Percentiles rank a stretch among this genome's conserved stretches.
Evolutionary conservation across 2,888 invertebrate species (phyloP).

Genomic region (Torymus auratus): DNA sequence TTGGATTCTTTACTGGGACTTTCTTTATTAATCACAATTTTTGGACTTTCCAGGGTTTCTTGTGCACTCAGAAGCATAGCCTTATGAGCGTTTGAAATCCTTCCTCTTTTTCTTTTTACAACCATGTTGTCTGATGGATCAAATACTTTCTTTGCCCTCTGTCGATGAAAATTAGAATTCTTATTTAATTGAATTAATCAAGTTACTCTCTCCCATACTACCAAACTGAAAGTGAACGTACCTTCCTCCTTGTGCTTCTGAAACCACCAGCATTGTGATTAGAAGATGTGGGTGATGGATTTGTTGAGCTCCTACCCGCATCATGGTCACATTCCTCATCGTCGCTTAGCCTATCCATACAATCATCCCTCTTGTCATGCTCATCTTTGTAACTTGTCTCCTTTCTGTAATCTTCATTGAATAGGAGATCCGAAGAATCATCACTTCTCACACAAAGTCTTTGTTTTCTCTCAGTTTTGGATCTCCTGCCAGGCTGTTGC

Average conservation of each 20-base stretch:
- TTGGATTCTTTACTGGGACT: constrained; percentile 67
- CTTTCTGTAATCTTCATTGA: constrained; percentile 71
- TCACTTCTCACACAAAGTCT: constrained; percentile 70
- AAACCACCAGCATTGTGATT: constrained; percentile 71
- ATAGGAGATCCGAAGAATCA: constrained; percentile 72
- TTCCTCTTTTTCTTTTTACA: constrained; percentile 84
- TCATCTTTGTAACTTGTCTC: constrained; percentile 64
- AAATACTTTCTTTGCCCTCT: constrained; percentile 90
- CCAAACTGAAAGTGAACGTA: constrained; percentile 55
- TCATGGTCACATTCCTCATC: constrained; percentile 77
- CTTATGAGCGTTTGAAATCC: constrained; percentile 80
- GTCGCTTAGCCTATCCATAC: constrained; percentile 66
- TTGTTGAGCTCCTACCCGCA: constrained; percentile 78
- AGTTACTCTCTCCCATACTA: not conserved
- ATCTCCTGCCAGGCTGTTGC: constrained; percentile 67
- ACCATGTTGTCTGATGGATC: constrained; percentile 91
- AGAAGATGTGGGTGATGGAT: constrained; percentile 73
- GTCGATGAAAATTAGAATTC: constrained; percentile 41
- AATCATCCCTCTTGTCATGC: constrained; percentile 66
- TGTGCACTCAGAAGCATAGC: constrained; percentile 68
- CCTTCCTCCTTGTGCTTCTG: constrained; percentile 74
- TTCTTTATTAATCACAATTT: constrained; percentile 66
- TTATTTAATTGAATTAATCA: not conserved
- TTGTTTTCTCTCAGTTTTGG: constrained; percentile 73
- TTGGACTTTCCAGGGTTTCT: constrained; percentile 68